Evolutionary conservation across 1,140 invertebrate genomes (phyloP).

Genomic region (Tetragonula clypearis): DNA sequence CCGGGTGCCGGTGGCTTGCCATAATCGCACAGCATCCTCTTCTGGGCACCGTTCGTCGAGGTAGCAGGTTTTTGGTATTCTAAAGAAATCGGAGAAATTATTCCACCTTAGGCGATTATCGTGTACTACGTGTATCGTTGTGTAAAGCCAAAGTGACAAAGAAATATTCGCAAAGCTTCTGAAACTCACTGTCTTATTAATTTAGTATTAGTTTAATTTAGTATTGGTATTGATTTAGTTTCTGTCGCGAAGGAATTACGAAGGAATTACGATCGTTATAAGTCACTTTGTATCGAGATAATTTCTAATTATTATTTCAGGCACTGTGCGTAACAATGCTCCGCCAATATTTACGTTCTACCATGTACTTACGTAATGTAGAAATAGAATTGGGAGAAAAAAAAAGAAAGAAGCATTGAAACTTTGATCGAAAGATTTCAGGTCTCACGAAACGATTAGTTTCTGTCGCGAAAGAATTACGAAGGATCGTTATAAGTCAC

Average conservation of each 20-base stretch:
- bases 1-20: slow-evolving; percentile 77
- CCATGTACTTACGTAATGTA: not conserved
- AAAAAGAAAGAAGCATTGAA: not conserved
- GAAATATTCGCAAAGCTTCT: no score
- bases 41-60: slow-evolving; percentile 57
- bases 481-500: no score
- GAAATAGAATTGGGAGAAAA: not conserved
- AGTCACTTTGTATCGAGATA: no score
- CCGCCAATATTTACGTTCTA: not conserved
- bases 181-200: no score
- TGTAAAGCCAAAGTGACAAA: no score
- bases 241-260: no score
- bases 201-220: no score
- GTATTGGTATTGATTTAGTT: no score
- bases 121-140: no score
- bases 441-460: not conserved
- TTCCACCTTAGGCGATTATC: not conserved
- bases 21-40: slow-evolving; percentile 80
- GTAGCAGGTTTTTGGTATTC: slow-evolving; percentile 80
- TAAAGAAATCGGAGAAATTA: slow-evolving; percentile 48
- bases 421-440: slow-evolving; percentile 39
- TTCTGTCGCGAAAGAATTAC: no score
- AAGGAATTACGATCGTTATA: no score
- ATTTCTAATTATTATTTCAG: no score
- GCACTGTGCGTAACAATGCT: not conserved